Conservation (phyloP, 2,113 vertebrate species). For the Prunella fulvescens region DNA sequence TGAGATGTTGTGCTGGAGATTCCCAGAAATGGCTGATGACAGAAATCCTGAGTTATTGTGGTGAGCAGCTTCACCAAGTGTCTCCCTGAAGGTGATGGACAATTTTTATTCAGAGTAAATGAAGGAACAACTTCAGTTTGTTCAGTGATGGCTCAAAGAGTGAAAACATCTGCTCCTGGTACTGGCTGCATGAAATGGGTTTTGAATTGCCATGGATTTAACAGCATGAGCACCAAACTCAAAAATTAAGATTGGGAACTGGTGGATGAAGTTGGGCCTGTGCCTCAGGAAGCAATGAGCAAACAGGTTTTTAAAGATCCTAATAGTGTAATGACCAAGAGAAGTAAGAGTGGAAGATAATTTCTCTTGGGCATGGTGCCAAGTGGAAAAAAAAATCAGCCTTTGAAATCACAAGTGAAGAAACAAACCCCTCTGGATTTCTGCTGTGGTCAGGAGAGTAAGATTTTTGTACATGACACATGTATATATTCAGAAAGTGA, state of each 20-base stretch:
- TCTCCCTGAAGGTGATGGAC: background rate
- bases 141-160: background rate
- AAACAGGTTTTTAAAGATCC: background rate
- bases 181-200: background rate
- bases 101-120: background rate
- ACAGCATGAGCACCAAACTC: background rate
- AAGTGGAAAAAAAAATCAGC: background rate
- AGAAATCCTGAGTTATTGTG: background rate
- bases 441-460: conserved; percentile 10
- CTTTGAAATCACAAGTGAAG: background rate
- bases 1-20: background rate
- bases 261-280: background rate
- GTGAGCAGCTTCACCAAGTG: background rate
- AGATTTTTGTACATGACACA: background rate
- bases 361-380: background rate
- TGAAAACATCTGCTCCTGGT: background rate
- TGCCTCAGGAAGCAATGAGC: background rate
- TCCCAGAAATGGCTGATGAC: background rate
- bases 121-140: background rate
- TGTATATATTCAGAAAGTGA: background rate
- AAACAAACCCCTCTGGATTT: background rate
- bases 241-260: background rate
- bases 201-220: background rate
- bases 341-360: background rate
- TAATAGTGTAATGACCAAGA: background rate